Conservation (phyloP, 2,797 vertebrate genomes). For the Eutrigla gurnardus region DNA sequence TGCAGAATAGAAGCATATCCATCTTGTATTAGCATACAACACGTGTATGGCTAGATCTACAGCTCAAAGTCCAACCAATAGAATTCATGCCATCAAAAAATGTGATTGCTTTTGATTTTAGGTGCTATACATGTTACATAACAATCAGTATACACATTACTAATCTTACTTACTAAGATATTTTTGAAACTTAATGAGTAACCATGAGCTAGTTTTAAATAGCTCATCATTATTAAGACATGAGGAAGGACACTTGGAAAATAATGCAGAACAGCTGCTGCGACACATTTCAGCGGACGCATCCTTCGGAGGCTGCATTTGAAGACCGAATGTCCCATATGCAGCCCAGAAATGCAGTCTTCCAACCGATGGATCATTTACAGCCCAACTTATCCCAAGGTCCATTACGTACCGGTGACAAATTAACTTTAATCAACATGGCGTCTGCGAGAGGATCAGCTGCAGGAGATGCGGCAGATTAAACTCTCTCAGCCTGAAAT, state of each 20-base stretch:
- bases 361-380: too few species aligned
- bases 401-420: too few species aligned
- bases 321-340: too few species aligned
- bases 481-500: too few species aligned
- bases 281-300: background rate
- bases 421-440: too few species aligned
- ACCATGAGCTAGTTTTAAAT: background rate
- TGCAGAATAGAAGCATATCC: constrained; percentile 16
- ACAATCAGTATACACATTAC: background rate
- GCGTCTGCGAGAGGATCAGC: too few species aligned
- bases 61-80: background rate
- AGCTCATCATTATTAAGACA: background rate
- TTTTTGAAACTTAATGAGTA: background rate
- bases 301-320: too few species aligned
- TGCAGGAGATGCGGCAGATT: too few species aligned
- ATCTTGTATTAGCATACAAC: constrained; percentile 16
- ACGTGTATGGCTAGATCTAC: background rate
- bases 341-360: too few species aligned
- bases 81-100: background rate
- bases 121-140: background rate
- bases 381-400: too few species aligned
- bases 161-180: background rate
- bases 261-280: background rate
- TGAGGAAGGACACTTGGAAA: background rate
- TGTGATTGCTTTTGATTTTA: background rate